Evolutionary conservation across 2,888 invertebrate species (phyloP).

Genomic region (Euclidia mi): DNA sequence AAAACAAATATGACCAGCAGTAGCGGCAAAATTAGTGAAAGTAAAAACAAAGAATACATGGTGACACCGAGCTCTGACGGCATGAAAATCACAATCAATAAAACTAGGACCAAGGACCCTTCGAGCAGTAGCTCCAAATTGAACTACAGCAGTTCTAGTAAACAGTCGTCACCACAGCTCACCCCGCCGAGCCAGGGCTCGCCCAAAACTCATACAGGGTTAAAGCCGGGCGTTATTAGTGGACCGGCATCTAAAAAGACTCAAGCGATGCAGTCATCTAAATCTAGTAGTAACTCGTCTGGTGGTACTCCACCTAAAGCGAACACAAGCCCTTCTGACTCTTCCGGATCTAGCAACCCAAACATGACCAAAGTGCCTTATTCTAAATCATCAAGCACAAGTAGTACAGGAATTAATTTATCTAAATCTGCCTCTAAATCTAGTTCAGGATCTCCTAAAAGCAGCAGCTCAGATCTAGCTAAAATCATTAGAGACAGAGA

Average conservation of each 20-base stretch:
- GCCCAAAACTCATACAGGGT: constrained; percentile 94
- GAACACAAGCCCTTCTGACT: constrained; percentile 79
- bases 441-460: constrained; percentile 91
- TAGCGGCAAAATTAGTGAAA: constrained; percentile 79
- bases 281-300: constrained; percentile 75
- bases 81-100: constrained; percentile 97
- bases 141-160: constrained; percentile 81
- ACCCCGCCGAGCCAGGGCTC: constrained; percentile 91
- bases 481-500: constrained; percentile 91
- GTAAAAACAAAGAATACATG: constrained; percentile 95
- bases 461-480: constrained; percentile 88
- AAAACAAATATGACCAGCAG: constrained; percentile 80
- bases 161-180: constrained; percentile 84
- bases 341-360: constrained; percentile 67
- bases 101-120: constrained; percentile 94
- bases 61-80: constrained; percentile 97
- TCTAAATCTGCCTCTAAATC: constrained; percentile 86
- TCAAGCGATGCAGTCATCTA: constrained; percentile 90
- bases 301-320: constrained; percentile 85
- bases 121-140: constrained; percentile 85
- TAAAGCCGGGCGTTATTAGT: constrained; percentile 96
- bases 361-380: constrained; percentile 85
- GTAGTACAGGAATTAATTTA: constrained; percentile 81
- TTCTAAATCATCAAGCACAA: constrained; percentile 81
- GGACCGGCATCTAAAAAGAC: constrained; percentile 96